Base-by-base conservation (phyloP, 2,888 invertebrate species). In the Abrostola triplasia region DNA sequence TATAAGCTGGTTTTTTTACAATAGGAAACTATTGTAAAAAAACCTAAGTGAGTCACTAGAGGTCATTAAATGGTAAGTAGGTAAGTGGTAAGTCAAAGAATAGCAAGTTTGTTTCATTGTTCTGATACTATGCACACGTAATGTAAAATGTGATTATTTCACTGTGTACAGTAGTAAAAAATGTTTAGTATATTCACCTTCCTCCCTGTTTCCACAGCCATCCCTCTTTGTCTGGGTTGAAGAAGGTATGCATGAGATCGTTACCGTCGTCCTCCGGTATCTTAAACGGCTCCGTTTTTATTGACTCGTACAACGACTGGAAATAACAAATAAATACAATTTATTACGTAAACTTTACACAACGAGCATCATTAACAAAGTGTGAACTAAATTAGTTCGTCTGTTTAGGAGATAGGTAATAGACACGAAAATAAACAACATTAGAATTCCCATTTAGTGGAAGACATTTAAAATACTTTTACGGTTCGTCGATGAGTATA, bases 211-310 rank as follows among this genome's bases (percentile, higher is more conserved):
- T 99, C 98, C 98, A 99, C 57, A 99, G 96, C 99, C 99, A 99
- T 51, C 99, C 99, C 93, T 99, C 99, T 90, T 99, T 98, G 93
- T 99, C 99, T 0, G 99, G 99, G 92, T 99, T 99, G 96, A 99
- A 99, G 96, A 99, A 99, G 47, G 99, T 99, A 92, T 99, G 99
- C 99, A 99, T 99, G 88, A 99, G 96, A 95, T 99, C 99, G 95
- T 99, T 99, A 67, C 99, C 99, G 95, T 99, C 99, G 94, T 99
- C 99, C 92, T 99, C 99, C 7, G 99, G 99, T 86, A 99, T 99
- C 95, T 99, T 99, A 95, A 99, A 99, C 44, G 99, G 99, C 93
- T 99, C 99, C 76, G 99, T 99, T 95, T 99, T 98, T 93, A 99
- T 99, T 89, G 98, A 99, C 92, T 99, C 99, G 95, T 99, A 99